Percentiles rank a stretch among this genome's conserved stretches.
phyloP scores from a whole-genome alignment of 2,888 invertebrate species.

The Amphipoea lucens region DNA sequence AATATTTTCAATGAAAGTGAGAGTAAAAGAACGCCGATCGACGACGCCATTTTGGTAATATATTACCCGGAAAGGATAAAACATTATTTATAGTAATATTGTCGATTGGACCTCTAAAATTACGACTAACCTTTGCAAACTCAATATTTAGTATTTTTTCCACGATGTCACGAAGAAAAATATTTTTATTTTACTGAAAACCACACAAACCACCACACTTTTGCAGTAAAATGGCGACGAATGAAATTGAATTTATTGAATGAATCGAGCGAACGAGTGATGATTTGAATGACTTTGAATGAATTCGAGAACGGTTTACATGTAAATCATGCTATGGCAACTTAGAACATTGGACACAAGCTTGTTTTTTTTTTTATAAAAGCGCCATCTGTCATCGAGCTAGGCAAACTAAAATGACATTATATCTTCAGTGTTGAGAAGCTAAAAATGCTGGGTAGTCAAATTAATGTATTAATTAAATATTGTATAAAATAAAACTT shows the following conservation, averaged over 20 bases:
- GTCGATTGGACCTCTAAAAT: constrained; percentile 5
- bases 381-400: too few relatives aligned
- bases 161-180: constrained; percentile 14
- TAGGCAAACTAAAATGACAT: too few relatives aligned
- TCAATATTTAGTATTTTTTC: constrained; percentile 28
- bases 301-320: not conserved
- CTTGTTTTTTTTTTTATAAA: too few relatives aligned
- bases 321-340: too few relatives aligned
- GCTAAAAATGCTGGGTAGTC: too few relatives aligned
- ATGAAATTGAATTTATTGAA: constrained; percentile 19
- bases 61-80: not conserved
- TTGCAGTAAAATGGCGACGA: constrained; percentile 47
- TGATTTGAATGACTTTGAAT: constrained; percentile 18
- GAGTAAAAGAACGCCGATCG: constrained; percentile 34
- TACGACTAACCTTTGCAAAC: constrained; percentile 29
- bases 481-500: too few relatives aligned
- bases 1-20: constrained; percentile 45
- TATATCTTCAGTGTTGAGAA: too few relatives aligned
- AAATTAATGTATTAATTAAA: too few relatives aligned
- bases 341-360: too few relatives aligned
- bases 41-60: constrained; percentile 67
- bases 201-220: constrained; percentile 19
- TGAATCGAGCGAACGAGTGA: constrained; percentile 22
- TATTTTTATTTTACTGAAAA: constrained; percentile 20
- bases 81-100: not conserved